A percentile compares a stretch with the other conserved stretches of the same genome.
Conservation (phyloP, 2,113 vertebrate species). For the Nannospalax galili region DNA sequence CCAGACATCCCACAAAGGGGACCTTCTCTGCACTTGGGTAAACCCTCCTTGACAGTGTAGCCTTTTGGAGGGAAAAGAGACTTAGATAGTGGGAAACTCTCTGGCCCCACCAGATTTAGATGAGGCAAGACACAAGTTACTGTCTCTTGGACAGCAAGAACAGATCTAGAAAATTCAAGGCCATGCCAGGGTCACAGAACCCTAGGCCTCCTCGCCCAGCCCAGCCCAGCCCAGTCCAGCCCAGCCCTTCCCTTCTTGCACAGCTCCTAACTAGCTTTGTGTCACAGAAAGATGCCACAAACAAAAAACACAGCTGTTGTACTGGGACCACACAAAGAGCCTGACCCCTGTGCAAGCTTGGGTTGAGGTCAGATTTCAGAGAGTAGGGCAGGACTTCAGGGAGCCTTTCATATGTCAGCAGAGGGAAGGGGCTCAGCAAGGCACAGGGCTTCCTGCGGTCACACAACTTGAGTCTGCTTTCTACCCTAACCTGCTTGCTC, state of each 20-base stretch:
- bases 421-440: neutral
- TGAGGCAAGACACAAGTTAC: too few relatives aligned
- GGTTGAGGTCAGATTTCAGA: neutral
- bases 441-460: neutral
- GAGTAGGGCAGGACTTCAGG: neutral
- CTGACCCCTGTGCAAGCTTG: too few relatives aligned
- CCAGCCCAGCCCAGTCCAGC: neutral
- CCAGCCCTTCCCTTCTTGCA: neutral
- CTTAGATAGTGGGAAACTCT: neutral
- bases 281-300: neutral
- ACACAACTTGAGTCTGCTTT: neutral
- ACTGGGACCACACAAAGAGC: fast-evolving
- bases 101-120: neutral
- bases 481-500: neutral
- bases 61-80: neutral
- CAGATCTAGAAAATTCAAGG: neutral
- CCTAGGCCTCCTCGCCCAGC: neutral
- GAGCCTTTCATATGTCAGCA: neutral
- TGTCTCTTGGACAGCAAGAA: neutral
- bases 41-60: neutral
- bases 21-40: neutral
- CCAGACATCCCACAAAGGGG: neutral
- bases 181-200: neutral
- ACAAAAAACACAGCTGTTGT: neutral
- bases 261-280: neutral